These are phyloP conservation scores for Drosophila truncata DNA, from an alignment of 1,140 invertebrate species.

Conservation along the genomic window DNA sequence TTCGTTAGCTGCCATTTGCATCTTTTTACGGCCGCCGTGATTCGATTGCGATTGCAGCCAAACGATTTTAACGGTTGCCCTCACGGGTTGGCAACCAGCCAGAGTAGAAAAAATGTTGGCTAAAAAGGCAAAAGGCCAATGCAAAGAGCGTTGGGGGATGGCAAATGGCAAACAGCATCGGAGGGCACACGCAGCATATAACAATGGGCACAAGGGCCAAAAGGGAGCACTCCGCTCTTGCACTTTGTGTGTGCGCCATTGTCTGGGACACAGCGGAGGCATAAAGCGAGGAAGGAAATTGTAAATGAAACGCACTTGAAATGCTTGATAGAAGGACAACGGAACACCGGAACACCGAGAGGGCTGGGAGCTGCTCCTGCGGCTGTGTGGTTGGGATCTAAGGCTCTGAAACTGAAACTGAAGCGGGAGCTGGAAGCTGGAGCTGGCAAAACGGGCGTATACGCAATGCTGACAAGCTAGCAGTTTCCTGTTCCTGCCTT, in stretches of 20 bases:
- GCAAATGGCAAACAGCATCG: constrained; percentile 27
- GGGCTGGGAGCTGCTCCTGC: constrained; percentile 15
- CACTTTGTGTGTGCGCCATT: constrained; percentile 58
- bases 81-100: constrained; percentile 13
- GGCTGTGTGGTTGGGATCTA: constrained; percentile 13
- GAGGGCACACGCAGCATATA: constrained; percentile 60
- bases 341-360: neutral
- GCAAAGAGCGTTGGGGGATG: neutral
- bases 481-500: constrained; percentile 12
- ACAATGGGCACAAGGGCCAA: constrained; percentile 74
- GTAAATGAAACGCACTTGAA: constrained; percentile 82
- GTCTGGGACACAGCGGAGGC: constrained; percentile 63
- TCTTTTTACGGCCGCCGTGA: constrained; percentile 77
- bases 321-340: constrained; percentile 47
- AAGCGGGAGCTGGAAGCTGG: constrained; percentile 14
- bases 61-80: constrained; percentile 70
- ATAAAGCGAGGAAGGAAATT: constrained; percentile 75
- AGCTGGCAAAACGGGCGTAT: constrained; percentile 26
- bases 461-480: constrained; percentile 38
- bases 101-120: constrained; percentile 17
- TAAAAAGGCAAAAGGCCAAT: constrained; percentile 19
- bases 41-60: constrained; percentile 71
- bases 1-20: constrained; percentile 67
- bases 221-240: constrained; percentile 45
- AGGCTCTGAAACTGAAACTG: constrained; percentile 12